Evolutionary conservation across 2,113 vertebrate species (phyloP), one percentile per base, ranked within the genome.

Genomic region (Atlantisia rogersi): DNA sequence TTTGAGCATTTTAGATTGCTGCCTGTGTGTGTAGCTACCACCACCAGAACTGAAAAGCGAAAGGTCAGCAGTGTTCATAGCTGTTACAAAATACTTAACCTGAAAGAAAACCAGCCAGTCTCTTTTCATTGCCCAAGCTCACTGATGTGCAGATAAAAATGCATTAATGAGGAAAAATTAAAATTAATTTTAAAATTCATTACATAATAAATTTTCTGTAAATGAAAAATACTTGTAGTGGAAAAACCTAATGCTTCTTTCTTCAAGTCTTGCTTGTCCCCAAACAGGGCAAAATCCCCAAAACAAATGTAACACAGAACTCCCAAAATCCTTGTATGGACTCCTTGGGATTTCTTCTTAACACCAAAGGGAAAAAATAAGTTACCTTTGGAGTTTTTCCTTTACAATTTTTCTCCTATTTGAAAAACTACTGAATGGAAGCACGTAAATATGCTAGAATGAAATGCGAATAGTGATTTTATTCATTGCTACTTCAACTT

Each of bases 291-390:
- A 60, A 79, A 50, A 39, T 1, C 9, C 3, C 9, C 3, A 15
- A 58, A 59, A 59, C 10, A 40, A 37, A 28, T 17, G 19, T 64
- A 25, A 29, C 5, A 53, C 12, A 56, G 21, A 44, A 6, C 6
- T 3, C 11, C 8, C 0, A 5, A 40, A 24, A 21, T 29, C 4
- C 3, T 75, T 81, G 3, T 37, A 9, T 56, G 7, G 9, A 9
- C 5, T 78, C 18, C 12, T 67, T 77, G n/a, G 6, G 55, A 26
- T 63, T 85, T 86, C 25, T 90, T 82, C 10, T 58, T 6, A 62
- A 35, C 10, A 44, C 11, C 5, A 81, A 59, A 74, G 2, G 1
- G 5, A 56, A 82, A 82, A 50, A 71, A 15, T 9, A 79, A 50
- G 7, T 40, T 44, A 31, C 0, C 13, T 77, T 91, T 52, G 10